These are phyloP conservation scores for Venusia cambrica DNA, from an alignment of 2,888 invertebrate species.

Conservation along the genomic window DNA sequence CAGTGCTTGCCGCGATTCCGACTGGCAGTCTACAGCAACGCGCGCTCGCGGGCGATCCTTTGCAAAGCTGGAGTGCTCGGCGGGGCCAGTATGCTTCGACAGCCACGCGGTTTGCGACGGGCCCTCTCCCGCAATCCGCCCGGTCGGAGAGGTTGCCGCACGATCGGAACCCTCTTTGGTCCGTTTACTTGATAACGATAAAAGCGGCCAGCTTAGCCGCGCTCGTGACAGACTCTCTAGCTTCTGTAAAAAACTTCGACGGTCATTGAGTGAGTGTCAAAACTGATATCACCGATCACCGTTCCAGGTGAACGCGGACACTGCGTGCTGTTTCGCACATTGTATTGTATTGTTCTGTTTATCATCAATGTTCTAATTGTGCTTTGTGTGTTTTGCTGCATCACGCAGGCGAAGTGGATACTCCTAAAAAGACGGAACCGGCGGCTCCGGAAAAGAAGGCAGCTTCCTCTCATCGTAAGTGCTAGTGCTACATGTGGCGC, in stretches of 20 bases:
- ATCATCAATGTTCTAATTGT: slow-evolving; percentile 73
- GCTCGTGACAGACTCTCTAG: slow-evolving; percentile 70
- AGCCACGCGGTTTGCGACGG: slow-evolving; percentile 70
- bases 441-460: slow-evolving; percentile 76
- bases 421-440: slow-evolving; percentile 76
- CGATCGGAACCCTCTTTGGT: slow-evolving; percentile 70
- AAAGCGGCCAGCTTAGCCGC: slow-evolving; percentile 66
- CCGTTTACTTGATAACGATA: slow-evolving; percentile 67
- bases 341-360: slow-evolving; percentile 37
- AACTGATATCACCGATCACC: slow-evolving; percentile 18
- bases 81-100: slow-evolving; percentile 77
- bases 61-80: slow-evolving; percentile 74
- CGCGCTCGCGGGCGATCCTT: slow-evolving; percentile 73
- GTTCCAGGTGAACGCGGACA: neutral
- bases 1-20: slow-evolving; percentile 37
- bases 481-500: slow-evolving; percentile 76
- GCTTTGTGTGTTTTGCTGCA: slow-evolving; percentile 77
- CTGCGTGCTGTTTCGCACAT: slow-evolving; percentile 28
- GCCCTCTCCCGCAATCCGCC: slow-evolving; percentile 54
- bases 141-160: slow-evolving; percentile 62
- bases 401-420: slow-evolving; percentile 77
- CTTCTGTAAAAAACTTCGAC: slow-evolving; percentile 76
- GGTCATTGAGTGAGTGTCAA: slow-evolving; percentile 74
- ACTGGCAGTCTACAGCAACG: slow-evolving; percentile 64
- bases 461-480: slow-evolving; percentile 76